These are phyloP conservation scores for Steinernema khuongi DNA, from an alignment of 1,140 invertebrate genomes.

Conservation along the genomic window DNA sequence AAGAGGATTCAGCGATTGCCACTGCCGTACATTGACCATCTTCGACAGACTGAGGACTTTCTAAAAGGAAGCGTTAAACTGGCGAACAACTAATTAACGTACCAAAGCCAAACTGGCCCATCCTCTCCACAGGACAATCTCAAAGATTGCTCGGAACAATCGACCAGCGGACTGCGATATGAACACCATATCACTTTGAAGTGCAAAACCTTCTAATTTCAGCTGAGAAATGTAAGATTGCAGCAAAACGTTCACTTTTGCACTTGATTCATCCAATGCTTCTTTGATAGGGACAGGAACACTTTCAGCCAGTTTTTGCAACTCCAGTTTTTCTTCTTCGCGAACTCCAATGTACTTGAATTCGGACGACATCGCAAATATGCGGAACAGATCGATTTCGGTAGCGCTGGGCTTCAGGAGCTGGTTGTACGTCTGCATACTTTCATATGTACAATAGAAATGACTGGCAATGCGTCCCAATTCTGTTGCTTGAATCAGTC, in stretches of 20 bases:
- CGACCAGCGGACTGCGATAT: conserved; percentile 94
- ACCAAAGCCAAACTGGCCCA: conserved; percentile 74
- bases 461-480: conserved; percentile 93
- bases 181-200: conserved; percentile 99
- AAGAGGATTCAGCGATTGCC: conserved; percentile 98
- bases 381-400: conserved; percentile 96
- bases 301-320: conserved; percentile 91
- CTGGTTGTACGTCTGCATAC: conserved; percentile 93
- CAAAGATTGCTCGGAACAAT: conserved; percentile 91
- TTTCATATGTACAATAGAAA: conserved; percentile 94
- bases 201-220: conserved; percentile 92
- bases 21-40: conserved; percentile 89
- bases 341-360: conserved; percentile 82
- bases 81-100: conserved; percentile 4
- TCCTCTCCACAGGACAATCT: conserved; percentile 79
- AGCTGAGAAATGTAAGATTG: conserved; percentile 92
- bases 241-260: conserved; percentile 68
- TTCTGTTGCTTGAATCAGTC: conserved; percentile 86
- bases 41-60: conserved; percentile 92
- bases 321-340: conserved; percentile 94
- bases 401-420: conserved; percentile 89
- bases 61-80: conserved; percentile 31
- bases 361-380: conserved; percentile 93
- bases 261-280: conserved; percentile 93
- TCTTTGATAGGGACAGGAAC: conserved; percentile 99